Conservation (phyloP, 2,888 invertebrate species). For the Pseudococcus viburni region DNA sequence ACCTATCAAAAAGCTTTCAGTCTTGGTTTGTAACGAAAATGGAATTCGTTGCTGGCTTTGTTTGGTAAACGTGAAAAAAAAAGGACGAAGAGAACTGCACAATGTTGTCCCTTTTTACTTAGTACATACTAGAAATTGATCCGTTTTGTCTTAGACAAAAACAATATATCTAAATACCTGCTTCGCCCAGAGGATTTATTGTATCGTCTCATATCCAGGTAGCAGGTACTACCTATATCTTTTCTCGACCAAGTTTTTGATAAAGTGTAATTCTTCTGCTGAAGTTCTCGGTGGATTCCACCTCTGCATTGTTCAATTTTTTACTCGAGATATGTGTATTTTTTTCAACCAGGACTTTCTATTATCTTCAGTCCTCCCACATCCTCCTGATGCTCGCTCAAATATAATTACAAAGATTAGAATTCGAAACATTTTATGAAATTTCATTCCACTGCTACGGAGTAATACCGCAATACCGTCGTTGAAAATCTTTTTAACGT, state of each 20-base stretch:
- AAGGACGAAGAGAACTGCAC: background rate
- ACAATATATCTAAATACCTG: slow-evolving; percentile 35
- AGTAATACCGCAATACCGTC: background rate
- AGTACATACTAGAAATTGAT: slow-evolving; percentile 35
- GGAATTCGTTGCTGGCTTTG: slow-evolving; percentile 63
- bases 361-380: background rate
- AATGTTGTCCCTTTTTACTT: slow-evolving; percentile 41
- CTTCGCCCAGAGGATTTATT: slow-evolving; percentile 27
- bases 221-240: background rate
- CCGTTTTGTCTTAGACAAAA: slow-evolving; percentile 46
- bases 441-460: background rate
- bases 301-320: background rate
- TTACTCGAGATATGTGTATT: background rate
- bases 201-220: slow-evolving; percentile 13
- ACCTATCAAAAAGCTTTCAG: slow-evolving; percentile 66
- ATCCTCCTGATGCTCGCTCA: background rate
- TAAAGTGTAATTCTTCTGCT: background rate
- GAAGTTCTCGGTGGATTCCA: background rate
- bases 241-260: background rate
- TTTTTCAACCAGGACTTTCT: background rate
- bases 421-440: background rate
- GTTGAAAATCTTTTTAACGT: slow-evolving; percentile 28
- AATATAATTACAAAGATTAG: background rate
- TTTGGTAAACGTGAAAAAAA: slow-evolving; percentile 49
- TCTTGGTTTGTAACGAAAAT: slow-evolving; percentile 65